Percentiles rank a stretch among this genome's conserved stretches.
Evolutionary conservation across 2,888 invertebrate species (phyloP).

Genomic region (Lampropteryx suffumata): DNA sequence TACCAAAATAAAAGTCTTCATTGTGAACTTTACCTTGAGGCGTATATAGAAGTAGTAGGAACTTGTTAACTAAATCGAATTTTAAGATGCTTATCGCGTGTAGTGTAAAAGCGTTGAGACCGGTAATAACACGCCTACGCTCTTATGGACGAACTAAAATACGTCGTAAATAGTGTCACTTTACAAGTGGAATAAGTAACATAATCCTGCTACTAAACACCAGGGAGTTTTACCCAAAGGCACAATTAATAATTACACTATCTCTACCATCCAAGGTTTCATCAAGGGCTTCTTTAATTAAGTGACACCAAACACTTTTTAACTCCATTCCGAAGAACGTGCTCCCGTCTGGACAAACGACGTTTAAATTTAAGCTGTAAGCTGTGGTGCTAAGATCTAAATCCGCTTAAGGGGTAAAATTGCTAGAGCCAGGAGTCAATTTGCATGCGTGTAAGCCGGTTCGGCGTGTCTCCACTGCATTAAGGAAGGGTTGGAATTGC

Average conservation of each 20-base stretch:
- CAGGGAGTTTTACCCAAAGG: conserved; percentile 13
- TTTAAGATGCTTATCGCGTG: neutral
- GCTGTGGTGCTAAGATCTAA: conserved; percentile 39
- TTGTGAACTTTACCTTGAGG: too few species aligned
- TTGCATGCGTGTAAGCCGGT: conserved; percentile 60
- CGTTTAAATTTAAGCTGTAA: conserved; percentile 45
- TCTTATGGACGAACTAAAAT: conserved; percentile 8
- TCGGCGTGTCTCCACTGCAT: conserved; percentile 44
- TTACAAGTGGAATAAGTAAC: conserved; percentile 19
- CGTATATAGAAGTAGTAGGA: too few species aligned
- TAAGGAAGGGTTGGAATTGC: conserved; percentile 30
- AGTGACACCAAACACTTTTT: conserved; percentile 63
- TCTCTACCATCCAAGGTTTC: conserved; percentile 62
- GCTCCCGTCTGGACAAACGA: conserved; percentile 25
- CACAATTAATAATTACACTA: conserved; percentile 35
- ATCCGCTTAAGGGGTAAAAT: conserved; percentile 39
- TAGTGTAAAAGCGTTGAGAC: neutral
- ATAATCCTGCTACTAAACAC: conserved; percentile 12
- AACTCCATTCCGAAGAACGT: conserved; percentile 27
- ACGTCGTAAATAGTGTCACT: conserved; percentile 6
- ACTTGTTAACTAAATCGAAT: too few species aligned
- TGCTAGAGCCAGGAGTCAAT: conserved; percentile 44
- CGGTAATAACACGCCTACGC: conserved; percentile 1
- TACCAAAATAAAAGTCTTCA: too few species aligned
- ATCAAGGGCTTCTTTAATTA: conserved; percentile 73